These are phyloP conservation scores for Corythornis madagascariensis DNA, from an alignment of 2,113 vertebrate genomes.

Conservation along the genomic window DNA sequence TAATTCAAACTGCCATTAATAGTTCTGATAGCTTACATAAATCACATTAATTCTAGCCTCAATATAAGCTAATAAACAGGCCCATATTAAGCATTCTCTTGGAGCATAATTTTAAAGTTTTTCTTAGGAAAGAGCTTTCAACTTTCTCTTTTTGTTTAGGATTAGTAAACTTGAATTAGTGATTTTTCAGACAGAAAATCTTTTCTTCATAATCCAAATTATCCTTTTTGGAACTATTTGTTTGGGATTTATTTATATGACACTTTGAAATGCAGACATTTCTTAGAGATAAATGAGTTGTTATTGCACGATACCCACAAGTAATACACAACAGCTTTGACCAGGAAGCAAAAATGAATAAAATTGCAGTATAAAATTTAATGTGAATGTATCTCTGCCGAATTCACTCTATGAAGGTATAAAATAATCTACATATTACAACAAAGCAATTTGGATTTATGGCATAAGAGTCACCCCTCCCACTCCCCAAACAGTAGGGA, in stretches of 20 bases:
- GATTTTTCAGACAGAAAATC: not conserved
- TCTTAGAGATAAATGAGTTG: not conserved
- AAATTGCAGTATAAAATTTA: not conserved
- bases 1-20: not conserved
- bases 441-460: not conserved
- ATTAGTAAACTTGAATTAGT: not conserved
- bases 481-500: not conserved
- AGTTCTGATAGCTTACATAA: not conserved
- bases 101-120: not conserved
- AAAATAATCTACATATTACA: not conserved
- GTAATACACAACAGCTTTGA: not conserved
- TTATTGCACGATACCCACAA: not conserved
- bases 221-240: not conserved
- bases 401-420: not conserved
- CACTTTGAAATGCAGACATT: not conserved
- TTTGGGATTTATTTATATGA: not conserved
- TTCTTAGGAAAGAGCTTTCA: not conserved
- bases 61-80: not conserved
- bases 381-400: not conserved
- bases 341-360: not conserved
- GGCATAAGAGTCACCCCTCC: rapidly evolving
- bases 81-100: not conserved
- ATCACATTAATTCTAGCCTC: not conserved
- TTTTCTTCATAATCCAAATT: not conserved
- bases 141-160: not conserved